phyloP scores from a whole-genome alignment of 2,113 vertebrate genomes.

The Hypocryptadius cinnamomeus region DNA sequence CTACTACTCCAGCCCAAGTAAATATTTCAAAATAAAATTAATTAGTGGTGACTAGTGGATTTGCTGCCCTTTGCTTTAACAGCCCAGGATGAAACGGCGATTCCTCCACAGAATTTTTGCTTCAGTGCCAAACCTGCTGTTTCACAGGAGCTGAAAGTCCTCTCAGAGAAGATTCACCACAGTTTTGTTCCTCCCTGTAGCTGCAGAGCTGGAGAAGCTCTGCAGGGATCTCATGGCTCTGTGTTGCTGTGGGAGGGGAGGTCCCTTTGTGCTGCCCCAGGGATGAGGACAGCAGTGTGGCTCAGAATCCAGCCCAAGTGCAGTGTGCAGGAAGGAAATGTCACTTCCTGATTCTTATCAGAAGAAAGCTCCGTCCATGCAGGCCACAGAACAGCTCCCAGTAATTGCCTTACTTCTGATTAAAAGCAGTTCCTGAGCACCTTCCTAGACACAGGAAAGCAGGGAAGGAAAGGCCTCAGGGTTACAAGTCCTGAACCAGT shows the following conservation, averaged over 20 bases:
- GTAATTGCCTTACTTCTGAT: neutral
- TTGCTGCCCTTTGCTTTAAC: neutral
- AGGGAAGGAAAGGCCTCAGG: neutral
- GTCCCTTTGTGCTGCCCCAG: neutral
- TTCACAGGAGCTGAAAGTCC: neutral
- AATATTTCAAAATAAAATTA: constrained; percentile 45
- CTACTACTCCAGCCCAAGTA: constrained; percentile 1
- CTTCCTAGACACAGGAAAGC: neutral
- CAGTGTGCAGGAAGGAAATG: neutral
- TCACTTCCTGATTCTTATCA: neutral
- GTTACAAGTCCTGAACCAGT: neutral
- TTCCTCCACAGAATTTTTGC: neutral
- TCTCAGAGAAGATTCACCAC: neutral
- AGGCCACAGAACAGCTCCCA: neutral
- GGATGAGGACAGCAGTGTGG: neutral
- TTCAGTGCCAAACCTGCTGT: neutral
- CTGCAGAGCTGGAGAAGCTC: neutral
- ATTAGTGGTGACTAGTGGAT: neutral
- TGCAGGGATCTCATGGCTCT: accelerated
- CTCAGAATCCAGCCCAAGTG: neutral
- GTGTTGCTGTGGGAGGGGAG: neutral
- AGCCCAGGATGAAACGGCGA: neutral
- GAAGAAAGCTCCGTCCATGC: neutral
- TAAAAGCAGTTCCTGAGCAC: neutral
- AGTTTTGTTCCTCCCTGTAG: neutral